Evolutionary conservation across 2,113 vertebrate species (phyloP), one percentile per base, ranked within the genome.

Genomic region (Dasyprocta punctata): DNA sequence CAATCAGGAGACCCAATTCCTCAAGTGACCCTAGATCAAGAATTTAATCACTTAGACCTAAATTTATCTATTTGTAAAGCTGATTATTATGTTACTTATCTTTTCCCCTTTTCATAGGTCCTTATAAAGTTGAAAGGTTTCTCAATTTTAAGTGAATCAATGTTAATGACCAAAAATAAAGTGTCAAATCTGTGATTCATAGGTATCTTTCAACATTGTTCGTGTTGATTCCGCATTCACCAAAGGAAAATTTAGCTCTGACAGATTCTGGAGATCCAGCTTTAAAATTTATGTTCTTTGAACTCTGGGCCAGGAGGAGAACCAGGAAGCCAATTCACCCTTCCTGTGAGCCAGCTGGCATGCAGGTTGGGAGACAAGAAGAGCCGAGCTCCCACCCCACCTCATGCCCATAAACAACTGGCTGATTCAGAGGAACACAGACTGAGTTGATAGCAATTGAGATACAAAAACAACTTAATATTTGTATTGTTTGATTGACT

Each of bases 21-120:
- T 69, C 67, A 92, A 92, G 28, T 56, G 69, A 85, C 5, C 61
- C 11, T 90, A 67, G n/a, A 83, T 71, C 3, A 86, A 94, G 26
- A n/a, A 93, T 73, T 17, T 89, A 58, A 71, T 92, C 7, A 86
- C n/a, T 91, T 95, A 30, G 11, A 81, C 6, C 22, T 71, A 86
- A 90, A 90, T 85, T 71, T 36, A 88, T 52, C 30, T 60, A 65
- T 78, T 90, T 85, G 81, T 92, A 94, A 85, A 94, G 60, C 22
- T 83, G 69, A 90, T 52, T 52, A 75, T 58, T 49, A 71, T 52
- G 36, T 69, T 93, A 54, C 6, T 92, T 73, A 94, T n/a, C 52
- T 86, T 4, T 86, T 92, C 7, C n/a, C 44, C 11, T 56, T 90
- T 89, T 61, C 81, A 90, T 86, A 89, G 54, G 7, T 94, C 92